phyloP scores from a whole-genome alignment of 2,113 vertebrate species.

The Phyllostomus discolor region DNA sequence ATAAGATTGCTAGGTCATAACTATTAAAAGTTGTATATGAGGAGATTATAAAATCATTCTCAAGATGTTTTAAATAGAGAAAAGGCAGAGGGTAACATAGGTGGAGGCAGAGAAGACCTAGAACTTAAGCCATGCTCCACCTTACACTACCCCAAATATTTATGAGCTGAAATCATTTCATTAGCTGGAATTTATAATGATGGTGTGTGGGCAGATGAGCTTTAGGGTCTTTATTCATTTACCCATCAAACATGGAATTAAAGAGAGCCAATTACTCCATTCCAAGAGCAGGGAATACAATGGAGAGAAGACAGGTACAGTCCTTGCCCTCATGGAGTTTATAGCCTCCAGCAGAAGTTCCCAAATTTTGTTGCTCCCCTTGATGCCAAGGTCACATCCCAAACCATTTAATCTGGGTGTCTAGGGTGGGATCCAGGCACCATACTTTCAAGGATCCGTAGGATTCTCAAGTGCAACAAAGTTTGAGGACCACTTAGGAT shows the following conservation, averaged over 20 bases:
- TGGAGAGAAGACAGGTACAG: background rate
- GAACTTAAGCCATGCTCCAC: background rate
- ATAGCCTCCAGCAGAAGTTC: background rate
- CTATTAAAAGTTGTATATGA: background rate
- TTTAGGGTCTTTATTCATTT: background rate
- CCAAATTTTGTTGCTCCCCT: background rate
- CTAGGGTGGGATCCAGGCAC: background rate
- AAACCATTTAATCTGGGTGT: background rate
- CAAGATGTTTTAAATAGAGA: background rate
- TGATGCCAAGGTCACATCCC: background rate
- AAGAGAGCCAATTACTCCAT: background rate
- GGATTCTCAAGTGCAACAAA: background rate
- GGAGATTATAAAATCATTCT: constrained; percentile 1
- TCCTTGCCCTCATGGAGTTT: background rate
- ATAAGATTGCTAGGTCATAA: background rate
- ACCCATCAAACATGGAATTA: background rate
- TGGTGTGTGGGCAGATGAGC: constrained; percentile 8
- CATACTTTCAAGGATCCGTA: background rate
- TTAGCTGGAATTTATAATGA: constrained; percentile 11
- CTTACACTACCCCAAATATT: background rate
- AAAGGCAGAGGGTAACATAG: background rate
- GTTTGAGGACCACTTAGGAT: background rate
- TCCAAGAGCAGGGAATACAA: background rate
- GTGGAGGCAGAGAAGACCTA: background rate
- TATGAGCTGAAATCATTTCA: constrained; percentile 29